Conservation (phyloP, 2,113 vertebrate genomes). For the Irena cyanogastra region DNA sequence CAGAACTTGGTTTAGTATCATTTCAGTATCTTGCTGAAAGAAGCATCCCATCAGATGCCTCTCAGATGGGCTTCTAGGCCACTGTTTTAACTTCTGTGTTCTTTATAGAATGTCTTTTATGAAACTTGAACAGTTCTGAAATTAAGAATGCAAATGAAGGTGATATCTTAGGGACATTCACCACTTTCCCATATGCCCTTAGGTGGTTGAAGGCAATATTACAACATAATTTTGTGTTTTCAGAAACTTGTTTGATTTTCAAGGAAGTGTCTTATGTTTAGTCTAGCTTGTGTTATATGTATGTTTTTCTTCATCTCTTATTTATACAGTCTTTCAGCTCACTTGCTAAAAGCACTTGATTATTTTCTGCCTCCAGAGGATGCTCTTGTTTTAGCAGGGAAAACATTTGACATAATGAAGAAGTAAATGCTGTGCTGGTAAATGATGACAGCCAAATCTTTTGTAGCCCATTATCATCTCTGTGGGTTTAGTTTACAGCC, state of each 20-base stretch:
- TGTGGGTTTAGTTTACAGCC: constrained; percentile 17
- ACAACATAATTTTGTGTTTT: not conserved
- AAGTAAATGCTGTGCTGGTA: constrained; percentile 7
- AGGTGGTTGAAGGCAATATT: not conserved
- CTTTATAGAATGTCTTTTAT: not conserved
- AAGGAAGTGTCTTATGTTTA: not conserved
- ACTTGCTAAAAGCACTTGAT: constrained; percentile 23
- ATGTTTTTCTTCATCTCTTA: constrained; percentile 35
- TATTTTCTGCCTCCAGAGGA: constrained; percentile 43
- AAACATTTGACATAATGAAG: constrained; percentile 30
- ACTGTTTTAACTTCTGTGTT: not conserved
- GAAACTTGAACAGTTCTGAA: not conserved
- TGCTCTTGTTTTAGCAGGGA: constrained; percentile 37
- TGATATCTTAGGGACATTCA: not conserved
- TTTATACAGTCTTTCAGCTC: not conserved
- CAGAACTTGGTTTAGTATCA: not conserved
- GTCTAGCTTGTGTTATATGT: not conserved
- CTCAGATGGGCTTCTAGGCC: not conserved
- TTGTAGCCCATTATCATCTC: constrained; percentile 16
- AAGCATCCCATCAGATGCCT: not conserved
- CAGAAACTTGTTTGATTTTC: not conserved
- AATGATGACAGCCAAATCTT: not conserved
- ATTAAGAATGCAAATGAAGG: not conserved
- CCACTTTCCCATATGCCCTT: not conserved
- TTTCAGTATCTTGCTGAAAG: not conserved